Conservation (phyloP, 64 coral and sea anemone genomes). For the Dendrophyllia cribrosa region DNA sequence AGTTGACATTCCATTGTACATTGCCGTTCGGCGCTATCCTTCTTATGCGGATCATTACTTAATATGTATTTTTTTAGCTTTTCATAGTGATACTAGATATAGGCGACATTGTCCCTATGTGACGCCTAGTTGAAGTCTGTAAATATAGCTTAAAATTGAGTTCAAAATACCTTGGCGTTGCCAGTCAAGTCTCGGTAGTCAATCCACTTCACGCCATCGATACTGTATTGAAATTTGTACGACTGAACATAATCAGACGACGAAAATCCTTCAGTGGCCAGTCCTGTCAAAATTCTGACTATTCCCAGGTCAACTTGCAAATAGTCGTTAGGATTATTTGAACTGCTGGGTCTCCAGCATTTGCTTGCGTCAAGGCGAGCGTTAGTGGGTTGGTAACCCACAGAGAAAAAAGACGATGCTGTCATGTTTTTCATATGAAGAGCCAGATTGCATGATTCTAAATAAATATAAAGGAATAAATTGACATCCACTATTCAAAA, state of each 20-base stretch:
- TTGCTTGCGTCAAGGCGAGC: neutral
- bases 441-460: neutral
- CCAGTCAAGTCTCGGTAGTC: neutral
- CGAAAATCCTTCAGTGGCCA: neutral
- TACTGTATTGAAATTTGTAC: neutral
- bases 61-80: too few species aligned
- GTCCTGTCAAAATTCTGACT: neutral
- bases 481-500: too few species aligned
- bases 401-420: neutral
- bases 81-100: too few species aligned
- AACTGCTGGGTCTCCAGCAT: neutral
- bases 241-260: neutral
- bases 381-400: neutral
- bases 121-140: too few species aligned
- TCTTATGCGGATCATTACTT: too few species aligned
- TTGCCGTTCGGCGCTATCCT: too few species aligned
- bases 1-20: too few species aligned
- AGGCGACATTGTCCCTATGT: too few species aligned
- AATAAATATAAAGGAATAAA: neutral
- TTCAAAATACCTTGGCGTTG: neutral
- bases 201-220: neutral
- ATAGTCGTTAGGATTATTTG: neutral
- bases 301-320: conserved; percentile 1
- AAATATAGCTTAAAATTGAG: too few species aligned
- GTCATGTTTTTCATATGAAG: neutral